A percentile compares a stretch with the other conserved stretches of the same genome.
Conservation (phyloP, 2,888 invertebrate species). For the Lysandra coridon region DNA sequence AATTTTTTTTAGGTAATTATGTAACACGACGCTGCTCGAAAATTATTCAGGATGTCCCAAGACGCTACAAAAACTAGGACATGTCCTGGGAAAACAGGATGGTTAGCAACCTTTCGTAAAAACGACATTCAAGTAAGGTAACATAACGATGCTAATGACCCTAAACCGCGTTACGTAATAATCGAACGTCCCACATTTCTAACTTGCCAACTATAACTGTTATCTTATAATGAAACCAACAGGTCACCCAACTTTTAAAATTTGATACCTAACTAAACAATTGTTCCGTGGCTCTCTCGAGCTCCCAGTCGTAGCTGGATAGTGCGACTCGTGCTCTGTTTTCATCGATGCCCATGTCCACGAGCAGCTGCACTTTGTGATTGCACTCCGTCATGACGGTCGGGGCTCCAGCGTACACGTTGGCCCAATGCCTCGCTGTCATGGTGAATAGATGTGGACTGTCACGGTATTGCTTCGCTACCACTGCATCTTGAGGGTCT, state of each 20-base stretch:
- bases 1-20: too few species aligned
- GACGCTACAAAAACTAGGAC: background rate
- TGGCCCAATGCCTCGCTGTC: constrained; percentile 98
- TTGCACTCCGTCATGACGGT: constrained; percentile 85
- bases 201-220: constrained; percentile 19
- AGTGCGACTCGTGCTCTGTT: constrained; percentile 93
- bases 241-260: background rate
- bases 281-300: constrained; percentile 93
- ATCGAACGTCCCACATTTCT: background rate
- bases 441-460: constrained; percentile 90
- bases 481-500: constrained; percentile 97
- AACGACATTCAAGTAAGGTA: background rate
- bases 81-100: background rate
- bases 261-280: constrained; percentile 59
- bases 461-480: constrained; percentile 97
- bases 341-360: constrained; percentile 97
- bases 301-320: constrained; percentile 95
- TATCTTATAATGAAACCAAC: background rate
- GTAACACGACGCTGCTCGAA: too few species aligned
- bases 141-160: background rate
- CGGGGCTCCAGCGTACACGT: constrained; percentile 93
- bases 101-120: background rate
- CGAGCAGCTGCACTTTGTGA: constrained; percentile 91
- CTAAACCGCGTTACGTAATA: background rate
- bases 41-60: background rate